Base-by-base conservation (phyloP, 2,797 vertebrate species). In the Sebastes hopkinsi region DNA sequence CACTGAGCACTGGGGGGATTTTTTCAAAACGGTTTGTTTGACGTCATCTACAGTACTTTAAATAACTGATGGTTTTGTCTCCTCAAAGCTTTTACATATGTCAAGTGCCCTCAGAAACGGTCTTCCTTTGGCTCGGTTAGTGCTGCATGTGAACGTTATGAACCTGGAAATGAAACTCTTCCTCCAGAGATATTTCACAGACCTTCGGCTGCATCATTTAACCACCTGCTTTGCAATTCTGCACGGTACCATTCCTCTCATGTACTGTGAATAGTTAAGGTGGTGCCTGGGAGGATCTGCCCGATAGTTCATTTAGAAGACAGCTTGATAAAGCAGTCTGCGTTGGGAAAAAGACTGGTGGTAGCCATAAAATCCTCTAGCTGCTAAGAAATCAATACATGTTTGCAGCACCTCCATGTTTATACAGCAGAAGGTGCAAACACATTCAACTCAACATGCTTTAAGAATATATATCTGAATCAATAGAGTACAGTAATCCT, bases 251-350 rank as follows among this genome's bases (percentile, higher is more conserved):
- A 27, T 52, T 14, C 14, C 52, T 55, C 5, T 66, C 12, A 30
- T 54, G 32, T 6, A 22, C 52, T 10, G 64, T 25, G 22, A 34
- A 30, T 29, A 65, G 38, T 56, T 29, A 14, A 34, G 52, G 34
- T 8, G 18, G 8, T 60, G 67, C 66, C 76, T 42, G 64, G 27
- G 54, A 61, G 59, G 25, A 50, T 73, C 38, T 71, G 65, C 62
- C 38, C 58, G 22, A 58, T 65, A 75, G 30, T 61, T 83, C 23
- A 76, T 77, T 76, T 68, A 71, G 52, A 50, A 56, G 75, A 81
- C 59, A 46, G 67, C 46, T 72, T 82, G 77, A 86, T 86, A 78
- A 83, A 87, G 68, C 55, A 76, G 38, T 25, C 23, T 14, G 30
- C 67, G 22, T 61, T 20, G 42, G 77, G 78, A 66, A 81, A 81